Evolutionary conservation across 2,113 vertebrate species (phyloP).

Genomic region (Python bivittatus): DNA sequence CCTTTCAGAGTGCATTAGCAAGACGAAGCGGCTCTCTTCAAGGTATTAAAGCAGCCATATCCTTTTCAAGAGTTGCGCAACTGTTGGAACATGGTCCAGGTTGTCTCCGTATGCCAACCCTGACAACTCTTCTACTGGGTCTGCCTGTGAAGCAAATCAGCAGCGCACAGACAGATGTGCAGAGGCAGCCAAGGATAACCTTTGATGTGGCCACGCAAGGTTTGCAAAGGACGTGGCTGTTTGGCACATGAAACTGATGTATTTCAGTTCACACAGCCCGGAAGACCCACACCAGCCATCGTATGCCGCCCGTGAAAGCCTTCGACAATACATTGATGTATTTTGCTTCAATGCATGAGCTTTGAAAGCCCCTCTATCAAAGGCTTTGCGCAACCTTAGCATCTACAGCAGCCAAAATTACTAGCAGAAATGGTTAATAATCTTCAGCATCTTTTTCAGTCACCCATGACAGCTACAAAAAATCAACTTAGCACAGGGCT

Average conservation of each 20-base stretch:
- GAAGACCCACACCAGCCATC: no score
- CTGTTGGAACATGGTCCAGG: neutral
- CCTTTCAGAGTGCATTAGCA: neutral
- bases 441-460: no score
- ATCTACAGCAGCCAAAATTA: neutral
- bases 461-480: neutral
- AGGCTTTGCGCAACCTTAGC: neutral
- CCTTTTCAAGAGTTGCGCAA: neutral
- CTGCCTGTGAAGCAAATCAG: neutral
- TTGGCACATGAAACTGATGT: neutral
- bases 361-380: neutral
- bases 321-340: no score
- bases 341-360: neutral
- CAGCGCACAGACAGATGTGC: neutral
- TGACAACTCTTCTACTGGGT: neutral
- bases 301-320: no score
- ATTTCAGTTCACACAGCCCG: no score
- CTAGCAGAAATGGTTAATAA: no score
- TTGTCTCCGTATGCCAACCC: neutral
- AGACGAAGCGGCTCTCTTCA: neutral
- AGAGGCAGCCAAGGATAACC: neutral
- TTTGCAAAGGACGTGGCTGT: neutral
- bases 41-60: neutral
- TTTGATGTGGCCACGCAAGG: neutral
- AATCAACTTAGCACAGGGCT: neutral